Percentiles rank a stretch among this genome's conserved stretches.
phyloP scores from a whole-genome alignment of 2,888 invertebrate genomes.

The Pinctada fucata region DNA sequence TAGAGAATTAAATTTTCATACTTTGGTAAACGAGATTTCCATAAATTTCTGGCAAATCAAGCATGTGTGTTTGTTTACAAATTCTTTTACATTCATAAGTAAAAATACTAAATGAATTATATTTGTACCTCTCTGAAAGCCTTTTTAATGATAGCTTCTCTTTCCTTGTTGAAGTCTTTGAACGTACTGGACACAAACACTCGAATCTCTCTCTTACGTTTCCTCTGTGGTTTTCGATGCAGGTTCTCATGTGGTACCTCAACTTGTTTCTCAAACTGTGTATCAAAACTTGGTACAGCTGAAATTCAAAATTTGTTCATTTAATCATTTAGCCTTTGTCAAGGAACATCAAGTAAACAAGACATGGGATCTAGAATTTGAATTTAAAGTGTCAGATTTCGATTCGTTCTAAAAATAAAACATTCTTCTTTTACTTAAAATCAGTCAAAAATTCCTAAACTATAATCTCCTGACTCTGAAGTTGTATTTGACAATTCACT shows the following conservation, averaged over 20 bases:
- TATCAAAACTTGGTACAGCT: constrained; percentile 44
- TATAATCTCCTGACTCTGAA: too few species aligned
- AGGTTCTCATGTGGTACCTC: constrained; percentile 19
- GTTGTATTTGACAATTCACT: too few species aligned
- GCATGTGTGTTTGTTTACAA: too few species aligned
- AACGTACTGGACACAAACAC: constrained; percentile 70
- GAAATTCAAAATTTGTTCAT: constrained; percentile 1
- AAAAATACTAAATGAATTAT: too few species aligned
- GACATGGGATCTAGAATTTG: not conserved
- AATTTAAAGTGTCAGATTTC: too few species aligned
- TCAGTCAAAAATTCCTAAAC: too few species aligned
- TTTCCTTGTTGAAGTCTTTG: constrained; percentile 61
- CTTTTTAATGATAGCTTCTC: constrained; percentile 69
- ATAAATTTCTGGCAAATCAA: too few species aligned
- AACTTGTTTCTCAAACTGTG: constrained; percentile 46
- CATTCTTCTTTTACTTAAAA: too few species aligned
- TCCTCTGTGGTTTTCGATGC: not conserved
- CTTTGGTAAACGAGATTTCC: too few species aligned
- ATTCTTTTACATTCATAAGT: too few species aligned
- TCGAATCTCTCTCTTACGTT: constrained; percentile 59
- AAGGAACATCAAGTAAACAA: not conserved
- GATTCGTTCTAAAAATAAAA: too few species aligned
- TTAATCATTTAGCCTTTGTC: not conserved
- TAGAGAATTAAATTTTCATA: too few species aligned
- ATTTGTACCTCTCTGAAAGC: constrained; percentile 64